phyloP scores from a whole-genome alignment of 2,888 invertebrate species.

The Nasonovia ribisnigri region DNA sequence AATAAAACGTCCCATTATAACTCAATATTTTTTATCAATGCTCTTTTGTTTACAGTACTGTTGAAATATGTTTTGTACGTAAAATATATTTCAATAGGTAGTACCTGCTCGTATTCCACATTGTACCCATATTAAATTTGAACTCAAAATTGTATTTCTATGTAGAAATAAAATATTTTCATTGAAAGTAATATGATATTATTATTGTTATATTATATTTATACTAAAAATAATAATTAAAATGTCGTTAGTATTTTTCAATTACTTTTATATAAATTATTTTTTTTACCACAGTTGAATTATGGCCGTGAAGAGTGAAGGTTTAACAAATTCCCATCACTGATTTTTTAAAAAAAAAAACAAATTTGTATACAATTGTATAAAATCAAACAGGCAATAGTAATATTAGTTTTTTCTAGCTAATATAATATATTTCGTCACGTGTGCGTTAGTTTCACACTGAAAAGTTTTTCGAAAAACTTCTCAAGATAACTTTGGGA shows the following conservation, averaged over 20 bases:
- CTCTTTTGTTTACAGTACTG: not conserved
- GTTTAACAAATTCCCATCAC: not conserved
- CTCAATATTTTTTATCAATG: not conserved
- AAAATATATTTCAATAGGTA: not conserved
- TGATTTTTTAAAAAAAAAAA: not conserved
- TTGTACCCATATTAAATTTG: not conserved
- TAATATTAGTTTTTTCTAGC: not conserved
- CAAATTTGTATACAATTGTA: no score
- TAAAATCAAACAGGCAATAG: not conserved
- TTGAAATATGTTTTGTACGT: not conserved
- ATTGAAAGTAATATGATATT: not conserved
- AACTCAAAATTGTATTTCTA: not conserved
- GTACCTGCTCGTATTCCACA: not conserved
- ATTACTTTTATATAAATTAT: not conserved
- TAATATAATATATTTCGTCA: not conserved
- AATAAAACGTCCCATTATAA: not conserved
- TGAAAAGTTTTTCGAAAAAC: constrained; percentile 34
- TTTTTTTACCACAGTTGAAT: not conserved
- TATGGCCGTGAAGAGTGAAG: not conserved
- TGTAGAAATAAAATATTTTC: not conserved
- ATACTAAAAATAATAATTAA: not conserved
- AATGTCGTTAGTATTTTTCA: not conserved
- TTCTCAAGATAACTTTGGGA: not conserved
- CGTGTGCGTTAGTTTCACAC: not conserved
- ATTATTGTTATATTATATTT: not conserved